Conservation (phyloP, 2,888 invertebrate species). For the Ochropleura plecta region DNA sequence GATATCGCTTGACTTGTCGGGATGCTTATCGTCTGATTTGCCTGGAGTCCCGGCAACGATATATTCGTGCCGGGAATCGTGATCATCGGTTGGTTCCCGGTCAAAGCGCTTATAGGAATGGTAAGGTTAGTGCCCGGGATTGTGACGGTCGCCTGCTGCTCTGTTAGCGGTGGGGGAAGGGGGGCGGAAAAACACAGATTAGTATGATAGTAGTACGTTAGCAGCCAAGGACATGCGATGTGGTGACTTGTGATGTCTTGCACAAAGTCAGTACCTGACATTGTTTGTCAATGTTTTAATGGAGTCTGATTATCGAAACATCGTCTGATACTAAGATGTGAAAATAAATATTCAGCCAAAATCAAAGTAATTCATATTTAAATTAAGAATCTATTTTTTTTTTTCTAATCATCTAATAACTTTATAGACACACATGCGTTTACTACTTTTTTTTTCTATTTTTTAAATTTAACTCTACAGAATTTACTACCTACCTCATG, state of each 20-base stretch:
- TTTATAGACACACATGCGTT: constrained; percentile 38
- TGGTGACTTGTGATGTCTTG: constrained; percentile 54
- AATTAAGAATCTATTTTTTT: constrained; percentile 19
- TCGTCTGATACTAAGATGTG: constrained; percentile 12
- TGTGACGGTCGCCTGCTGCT: constrained; percentile 90
- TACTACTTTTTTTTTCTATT: constrained; percentile 22
- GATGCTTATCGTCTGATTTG: constrained; percentile 59
- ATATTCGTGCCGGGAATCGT: constrained; percentile 90
- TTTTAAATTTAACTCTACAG: constrained; percentile 6
- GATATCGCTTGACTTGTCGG: constrained; percentile 73
- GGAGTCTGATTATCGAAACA: constrained; percentile 8
- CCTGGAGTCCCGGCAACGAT: constrained; percentile 75
- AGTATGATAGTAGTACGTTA: constrained; percentile 83
- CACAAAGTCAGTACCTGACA: constrained; percentile 48
- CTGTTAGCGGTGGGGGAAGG: constrained; percentile 80
- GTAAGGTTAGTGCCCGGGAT: constrained; percentile 92
- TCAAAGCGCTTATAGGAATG: constrained; percentile 89
- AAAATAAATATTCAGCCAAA: constrained; percentile 48
- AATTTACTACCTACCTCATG: constrained; percentile 10
- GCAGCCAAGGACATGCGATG: constrained; percentile 79
- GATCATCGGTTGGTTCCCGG: constrained; percentile 87
- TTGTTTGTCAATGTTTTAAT: constrained; percentile 53
- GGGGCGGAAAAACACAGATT: constrained; percentile 84
- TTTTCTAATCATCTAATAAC: constrained; percentile 38
- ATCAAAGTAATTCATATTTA: constrained; percentile 27